Evolutionary conservation across 2,113 vertebrate genomes (phyloP), one percentile per base, ranked within the genome.

Genomic region (Laterallus jamaicensis): DNA sequence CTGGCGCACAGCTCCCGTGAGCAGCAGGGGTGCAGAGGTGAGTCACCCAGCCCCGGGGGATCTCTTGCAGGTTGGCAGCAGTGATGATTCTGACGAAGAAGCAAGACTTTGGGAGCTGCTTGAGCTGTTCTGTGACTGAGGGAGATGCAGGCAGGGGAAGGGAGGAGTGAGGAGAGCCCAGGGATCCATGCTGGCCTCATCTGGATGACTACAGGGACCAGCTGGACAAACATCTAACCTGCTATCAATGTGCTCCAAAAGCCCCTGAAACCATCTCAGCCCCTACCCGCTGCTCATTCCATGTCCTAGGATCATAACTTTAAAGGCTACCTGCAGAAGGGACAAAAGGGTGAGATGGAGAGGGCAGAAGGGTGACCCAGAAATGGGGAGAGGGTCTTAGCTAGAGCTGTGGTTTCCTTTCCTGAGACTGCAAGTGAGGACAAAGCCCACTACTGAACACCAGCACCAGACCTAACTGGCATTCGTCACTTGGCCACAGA

Each of bases 61-160:
- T 7, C 56, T 67, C 49, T 64, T 52, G 47, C 11, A 13, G 2
- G 2, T 9, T 70, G 50, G 84, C 63, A 79, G 47, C 50, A 69
- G 32, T 8, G 37, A 24, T 0, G 5, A 8, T 49, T 82, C 31
- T 80, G n/a, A 58, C 2, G 6, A 37, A 67, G 31, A 40, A 66
- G n/a, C 13, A 52, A 20, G 5, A 5, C 24, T 29, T 2, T 2
- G 2, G 2, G n/a, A 60, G 82, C 52, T 71, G 52, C 69, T 42
- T 0, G 0, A 39, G 28, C 3, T 5, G 11, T 6, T 26, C 15
- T 1, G 8, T 4, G n/a, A 56, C 81, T 92, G 13, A 56, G 29
- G 26, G 52, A 74, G 52, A 39, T 12, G 66, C 15, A 64, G 39
- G 13, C n/a, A 55, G 56, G 25, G 37, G 49, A 39, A 74, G n/a